phyloP scores from a whole-genome alignment of 2,113 vertebrate genomes.

The Merops nubicus region DNA sequence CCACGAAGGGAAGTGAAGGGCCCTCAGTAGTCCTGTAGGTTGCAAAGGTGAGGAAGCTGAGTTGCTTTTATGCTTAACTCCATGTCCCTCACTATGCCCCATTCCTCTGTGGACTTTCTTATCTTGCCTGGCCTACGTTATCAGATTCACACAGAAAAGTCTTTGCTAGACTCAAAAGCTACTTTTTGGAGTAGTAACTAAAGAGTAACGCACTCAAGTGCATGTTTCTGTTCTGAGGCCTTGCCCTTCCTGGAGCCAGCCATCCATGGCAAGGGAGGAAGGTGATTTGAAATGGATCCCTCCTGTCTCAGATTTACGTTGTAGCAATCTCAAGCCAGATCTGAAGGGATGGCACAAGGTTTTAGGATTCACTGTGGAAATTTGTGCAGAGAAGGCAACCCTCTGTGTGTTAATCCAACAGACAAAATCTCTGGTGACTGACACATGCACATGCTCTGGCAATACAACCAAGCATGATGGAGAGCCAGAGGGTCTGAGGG shows the following conservation, averaged over 20 bases:
- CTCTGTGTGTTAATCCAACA: background rate
- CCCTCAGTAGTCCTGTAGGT: background rate
- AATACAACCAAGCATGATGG: accelerated
- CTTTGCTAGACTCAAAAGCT: background rate
- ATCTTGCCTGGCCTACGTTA: accelerated
- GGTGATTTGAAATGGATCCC: background rate
- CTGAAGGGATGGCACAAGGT: background rate
- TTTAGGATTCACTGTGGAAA: background rate
- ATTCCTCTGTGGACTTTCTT: background rate
- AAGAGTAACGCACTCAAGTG: background rate
- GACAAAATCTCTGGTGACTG: background rate
- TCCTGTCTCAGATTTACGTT: background rate
- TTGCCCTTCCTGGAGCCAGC: background rate
- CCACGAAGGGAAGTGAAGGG: background rate
- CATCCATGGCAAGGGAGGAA: background rate
- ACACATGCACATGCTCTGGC: background rate
- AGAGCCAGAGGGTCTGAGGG: background rate
- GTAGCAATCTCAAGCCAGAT: background rate
- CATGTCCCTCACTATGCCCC: background rate
- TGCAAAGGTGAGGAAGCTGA: background rate
- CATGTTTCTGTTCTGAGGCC: background rate
- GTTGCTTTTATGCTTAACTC: background rate
- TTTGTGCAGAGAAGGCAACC: background rate
- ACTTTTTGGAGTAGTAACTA: background rate
- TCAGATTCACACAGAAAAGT: background rate